A percentile compares a stretch with the other conserved stretches of the same genome.
These are phyloP conservation scores for Gadus macrocephalus DNA, from an alignment of 2,113 vertebrate genomes.

Conservation along the genomic window DNA sequence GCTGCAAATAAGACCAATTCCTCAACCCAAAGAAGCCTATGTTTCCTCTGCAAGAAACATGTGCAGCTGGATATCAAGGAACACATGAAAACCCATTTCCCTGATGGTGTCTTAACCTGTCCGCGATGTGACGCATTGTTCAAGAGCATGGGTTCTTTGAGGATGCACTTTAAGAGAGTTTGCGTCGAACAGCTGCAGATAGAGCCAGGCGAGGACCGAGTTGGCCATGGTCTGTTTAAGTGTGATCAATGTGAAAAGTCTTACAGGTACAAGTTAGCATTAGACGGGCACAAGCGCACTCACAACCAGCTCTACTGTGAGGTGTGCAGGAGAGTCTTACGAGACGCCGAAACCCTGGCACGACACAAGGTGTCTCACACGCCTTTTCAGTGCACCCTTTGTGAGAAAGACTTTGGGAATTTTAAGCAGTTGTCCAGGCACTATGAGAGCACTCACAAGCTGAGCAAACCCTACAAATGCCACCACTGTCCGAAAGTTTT, in stretches of 20 bases:
- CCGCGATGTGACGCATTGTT: conserved; percentile 46
- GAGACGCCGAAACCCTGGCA: conserved; percentile 22
- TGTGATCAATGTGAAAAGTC: conserved; percentile 44
- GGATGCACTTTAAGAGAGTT: conserved; percentile 38
- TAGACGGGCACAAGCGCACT: conserved; percentile 43
- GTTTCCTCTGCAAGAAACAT: conserved; percentile 46
- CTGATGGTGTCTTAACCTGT: conserved; percentile 36
- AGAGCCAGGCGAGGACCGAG: conserved; percentile 1
- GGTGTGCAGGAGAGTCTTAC: conserved; percentile 48
- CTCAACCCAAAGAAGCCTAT: not conserved
- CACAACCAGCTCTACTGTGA: conserved; percentile 53
- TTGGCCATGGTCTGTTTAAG: conserved; percentile 18
- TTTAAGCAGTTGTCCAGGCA: conserved; percentile 44
- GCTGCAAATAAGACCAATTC: not conserved
- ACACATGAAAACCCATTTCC: conserved; percentile 61
- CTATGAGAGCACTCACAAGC: conserved; percentile 40
- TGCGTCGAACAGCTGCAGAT: conserved; percentile 36
- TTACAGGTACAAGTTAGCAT: conserved; percentile 39
- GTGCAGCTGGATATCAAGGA: conserved; percentile 8
- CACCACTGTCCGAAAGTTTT: conserved; percentile 26
- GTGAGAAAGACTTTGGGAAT: conserved; percentile 40
- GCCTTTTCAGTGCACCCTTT: conserved; percentile 49
- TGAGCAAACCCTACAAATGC: conserved; percentile 47
- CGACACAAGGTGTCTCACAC: conserved; percentile 54
- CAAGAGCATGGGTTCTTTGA: conserved; percentile 22